phyloP scores from a whole-genome alignment of 1,140 invertebrate genomes.

The Fragariocoptes setiger region DNA sequence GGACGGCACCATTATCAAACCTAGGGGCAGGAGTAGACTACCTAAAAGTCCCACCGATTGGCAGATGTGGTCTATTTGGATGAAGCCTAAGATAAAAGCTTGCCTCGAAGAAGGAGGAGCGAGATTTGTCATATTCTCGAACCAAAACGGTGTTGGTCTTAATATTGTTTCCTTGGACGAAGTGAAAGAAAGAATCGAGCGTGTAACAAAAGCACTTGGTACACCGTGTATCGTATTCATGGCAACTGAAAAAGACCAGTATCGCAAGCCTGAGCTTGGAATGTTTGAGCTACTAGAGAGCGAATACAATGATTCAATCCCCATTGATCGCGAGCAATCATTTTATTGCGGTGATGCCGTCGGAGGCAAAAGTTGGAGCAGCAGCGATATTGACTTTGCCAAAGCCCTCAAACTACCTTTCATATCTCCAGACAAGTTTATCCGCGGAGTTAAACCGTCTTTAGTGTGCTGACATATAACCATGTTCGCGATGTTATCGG shows the following conservation, averaged over 20 bases:
- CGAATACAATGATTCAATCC: constrained; percentile 1
- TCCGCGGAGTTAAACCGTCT: background rate
- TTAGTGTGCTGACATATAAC: too few species aligned
- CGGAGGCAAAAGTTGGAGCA: constrained; percentile 9
- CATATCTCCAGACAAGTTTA: constrained; percentile 9
- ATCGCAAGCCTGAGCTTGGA: constrained; percentile 9
- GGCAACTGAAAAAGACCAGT: constrained; percentile 4
- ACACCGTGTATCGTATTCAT: constrained; percentile 8
- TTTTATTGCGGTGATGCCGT: constrained; percentile 12
- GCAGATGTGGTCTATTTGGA: constrained; percentile 6
- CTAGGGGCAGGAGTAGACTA: constrained; percentile 8
- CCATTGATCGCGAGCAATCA: constrained; percentile 4
- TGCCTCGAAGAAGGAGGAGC: background rate
- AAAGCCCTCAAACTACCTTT: constrained; percentile 7
- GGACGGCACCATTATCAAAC: constrained; percentile 7
- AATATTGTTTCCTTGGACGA: constrained; percentile 2
- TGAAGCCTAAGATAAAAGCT: constrained; percentile 1
- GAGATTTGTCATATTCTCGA: constrained; percentile 10
- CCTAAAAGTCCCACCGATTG: constrained; percentile 9
- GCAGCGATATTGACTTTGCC: constrained; percentile 9
- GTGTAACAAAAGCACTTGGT: constrained; percentile 1
- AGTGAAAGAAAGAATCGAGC: constrained; percentile 7
- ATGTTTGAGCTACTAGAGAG: constrained; percentile 6
- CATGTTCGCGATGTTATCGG: too few species aligned
- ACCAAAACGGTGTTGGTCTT: constrained; percentile 9